Base-by-base conservation (phyloP, 2,888 invertebrate species). In the Plusia festucae region DNA sequence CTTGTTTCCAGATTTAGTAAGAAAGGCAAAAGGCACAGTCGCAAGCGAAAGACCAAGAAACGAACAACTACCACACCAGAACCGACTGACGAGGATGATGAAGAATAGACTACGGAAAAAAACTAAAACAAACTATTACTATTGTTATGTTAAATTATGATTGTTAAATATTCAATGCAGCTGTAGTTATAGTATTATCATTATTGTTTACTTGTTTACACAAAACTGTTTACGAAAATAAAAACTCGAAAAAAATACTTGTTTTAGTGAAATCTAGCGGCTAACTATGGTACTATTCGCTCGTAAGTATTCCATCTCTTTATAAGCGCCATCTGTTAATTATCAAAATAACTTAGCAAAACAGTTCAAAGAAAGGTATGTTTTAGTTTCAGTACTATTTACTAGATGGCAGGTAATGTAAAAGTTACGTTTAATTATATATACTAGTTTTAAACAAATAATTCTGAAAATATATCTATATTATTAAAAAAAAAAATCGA, bases 1-100 rank as follows among this genome's bases (percentile, higher is more conserved):
- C 15, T 68, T 8, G 6, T 60, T 62, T 68, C 24, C 55, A 90
- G 87, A 59, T 64, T 73, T 11, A 83, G 61, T 56, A 86, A 88
- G 64, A 89, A 90, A 84, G 89, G 87, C 15, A 91, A 90, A 70
- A 77, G 90, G 13, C 88, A 89, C 63, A 88, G 84, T 53, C 87
- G 83, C 68, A 80, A 82, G 52, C 87, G 88, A 7, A 90, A 87
- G 62, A 70, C 81, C 16, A 87, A 79, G 64, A 89, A 79, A 68
- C 80, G 75, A 0, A 82, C 83, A 3, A 80, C 88, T 0, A 83
- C 88, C 1, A 89, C 90, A 0, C 86, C 88, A 24, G 85, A 85
- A 56, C 76, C 81, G 4, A 75, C 64, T 13, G 87, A 88, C 30
- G 89, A 91, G 20, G 85, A 87, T 4, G 82, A 85, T 13, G 85